A percentile compares a stretch with the other conserved stretches of the same genome.
Evolutionary conservation across 2,888 invertebrate species (phyloP).

Genomic region (Dolomedes plantarius): DNA sequence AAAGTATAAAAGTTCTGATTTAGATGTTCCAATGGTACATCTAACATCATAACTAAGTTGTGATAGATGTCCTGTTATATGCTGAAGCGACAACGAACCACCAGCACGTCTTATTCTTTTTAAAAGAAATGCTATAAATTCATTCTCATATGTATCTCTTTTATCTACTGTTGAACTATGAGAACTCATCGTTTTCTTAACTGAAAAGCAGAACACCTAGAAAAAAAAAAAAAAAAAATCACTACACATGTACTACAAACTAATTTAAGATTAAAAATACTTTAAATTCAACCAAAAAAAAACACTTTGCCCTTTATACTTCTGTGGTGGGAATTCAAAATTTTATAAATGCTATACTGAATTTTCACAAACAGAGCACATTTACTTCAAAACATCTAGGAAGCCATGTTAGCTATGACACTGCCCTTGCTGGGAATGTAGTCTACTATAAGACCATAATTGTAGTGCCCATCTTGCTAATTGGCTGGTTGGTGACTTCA

Average conservation of each 20-base stretch:
- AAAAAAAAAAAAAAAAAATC: too few species aligned
- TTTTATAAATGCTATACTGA: too few species aligned
- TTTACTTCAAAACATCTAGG: too few species aligned
- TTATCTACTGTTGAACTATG: too few species aligned
- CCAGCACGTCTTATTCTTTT: slow-evolving; percentile 29
- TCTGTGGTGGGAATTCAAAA: too few species aligned
- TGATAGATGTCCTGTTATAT: slow-evolving; percentile 39
- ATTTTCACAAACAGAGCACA: too few species aligned
- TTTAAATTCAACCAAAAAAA: too few species aligned
- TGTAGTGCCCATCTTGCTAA: slow-evolving; percentile 12
- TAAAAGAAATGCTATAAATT: slow-evolving; percentile 30
- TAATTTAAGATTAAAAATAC: too few species aligned
- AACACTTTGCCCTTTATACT: too few species aligned
- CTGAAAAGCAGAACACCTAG: too few species aligned
- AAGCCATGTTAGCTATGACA: slow-evolving; percentile 31
- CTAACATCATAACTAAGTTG: slow-evolving; percentile 20
- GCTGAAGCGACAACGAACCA: slow-evolving; percentile 32
- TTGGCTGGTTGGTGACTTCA: neutral
- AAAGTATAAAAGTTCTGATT: slow-evolving; percentile 35
- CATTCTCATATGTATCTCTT: slow-evolving; percentile 12
- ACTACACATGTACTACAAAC: too few species aligned
- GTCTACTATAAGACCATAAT: neutral
- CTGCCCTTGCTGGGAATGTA: slow-evolving; percentile 10
- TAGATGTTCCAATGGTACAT: slow-evolving; percentile 12
- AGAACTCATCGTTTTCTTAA: too few species aligned